Base-by-base conservation (phyloP, 2,888 invertebrate species). In the Stenodera caucasica region DNA sequence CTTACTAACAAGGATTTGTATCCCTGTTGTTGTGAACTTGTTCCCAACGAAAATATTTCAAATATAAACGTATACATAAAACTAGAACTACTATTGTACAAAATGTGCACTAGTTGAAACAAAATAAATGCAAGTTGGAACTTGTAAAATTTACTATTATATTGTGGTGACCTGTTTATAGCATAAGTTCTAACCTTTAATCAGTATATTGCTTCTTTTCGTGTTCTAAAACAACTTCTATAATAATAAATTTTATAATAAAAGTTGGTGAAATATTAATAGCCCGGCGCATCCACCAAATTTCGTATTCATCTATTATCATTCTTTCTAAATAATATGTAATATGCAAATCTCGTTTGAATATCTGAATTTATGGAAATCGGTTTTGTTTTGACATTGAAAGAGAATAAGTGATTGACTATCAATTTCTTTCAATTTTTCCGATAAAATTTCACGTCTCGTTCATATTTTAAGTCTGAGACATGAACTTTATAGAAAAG, bases 1-100 rank as follows among this genome's bases (percentile, higher is more conserved):
- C 53, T 55, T 68, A 65, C 71, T 70, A 71, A 71, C 71, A 62
- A 69, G 71, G 68, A 71, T 71, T 70, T 69, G 70, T 68, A 60
- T 61, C 57, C 60, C 55, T 63, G 63, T 63, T 63, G 60, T 63
- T 60, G 60, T 60, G 63, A 63, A 63, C 62, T 63, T 49, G 56
- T 56, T 49, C 58, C 59, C 59, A 12, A 50, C 35, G 59, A 63
- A 63, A 63, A 63, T 59, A 59, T 63, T 63, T 63, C 62, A 59
- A 53, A 40, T 53, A 53, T 55, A 52, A 49, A 54, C 23, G n/a
- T 26, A 55, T 26, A 55, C 55, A 37, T 40, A 40, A 40, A 40
- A 40, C 37, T 18, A 29, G 4, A 29, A 29, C 8, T 18, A 18
- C 37, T 40, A 18, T 18, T 40, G 18, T 2, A 40, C 7, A 40